Conservation (phyloP, 1,140 invertebrate genomes). For the Heliothis virescens region DNA sequence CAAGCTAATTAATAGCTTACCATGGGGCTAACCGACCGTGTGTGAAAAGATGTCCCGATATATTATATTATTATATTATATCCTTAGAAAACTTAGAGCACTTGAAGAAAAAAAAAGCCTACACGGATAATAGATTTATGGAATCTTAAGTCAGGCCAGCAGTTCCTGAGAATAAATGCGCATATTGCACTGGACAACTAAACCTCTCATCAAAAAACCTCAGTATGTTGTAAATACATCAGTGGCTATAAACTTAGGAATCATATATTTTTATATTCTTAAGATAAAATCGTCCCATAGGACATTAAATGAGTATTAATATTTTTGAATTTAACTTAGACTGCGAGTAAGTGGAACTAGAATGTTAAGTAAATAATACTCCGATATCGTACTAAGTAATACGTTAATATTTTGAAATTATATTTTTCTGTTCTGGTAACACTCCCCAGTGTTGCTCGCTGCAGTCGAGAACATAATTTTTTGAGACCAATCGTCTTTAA, state of each 20-base stretch:
- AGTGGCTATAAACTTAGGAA: conserved; percentile 43
- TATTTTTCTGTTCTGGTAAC: conserved; percentile 8
- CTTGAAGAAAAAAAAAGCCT: too few species aligned
- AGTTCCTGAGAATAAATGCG: too few species aligned
- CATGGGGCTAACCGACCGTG: too few species aligned
- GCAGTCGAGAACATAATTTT: not conserved
- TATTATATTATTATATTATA: too few species aligned
- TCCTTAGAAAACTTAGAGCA: too few species aligned
- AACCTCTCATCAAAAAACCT: not conserved
- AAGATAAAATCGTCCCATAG: conserved; percentile 29
- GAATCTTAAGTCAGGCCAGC: too few species aligned
- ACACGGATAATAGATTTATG: too few species aligned
- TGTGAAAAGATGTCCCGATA: too few species aligned
- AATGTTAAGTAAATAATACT: conserved; percentile 21
- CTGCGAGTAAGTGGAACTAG: conserved; percentile 27
- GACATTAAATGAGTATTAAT: conserved; percentile 46
- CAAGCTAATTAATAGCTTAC: too few species aligned
- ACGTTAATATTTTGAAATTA: not conserved
- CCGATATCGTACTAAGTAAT: conserved; percentile 20
- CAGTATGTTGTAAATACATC: not conserved
- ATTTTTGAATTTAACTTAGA: conserved; percentile 40
- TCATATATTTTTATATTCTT: conserved; percentile 48
- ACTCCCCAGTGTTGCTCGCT: conserved; percentile 13
- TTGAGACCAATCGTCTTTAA: not conserved
- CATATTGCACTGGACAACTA: too few species aligned